Evolutionary conservation across 2,888 invertebrate species (phyloP).

Genomic region (Strigamia transsilvanica): DNA sequence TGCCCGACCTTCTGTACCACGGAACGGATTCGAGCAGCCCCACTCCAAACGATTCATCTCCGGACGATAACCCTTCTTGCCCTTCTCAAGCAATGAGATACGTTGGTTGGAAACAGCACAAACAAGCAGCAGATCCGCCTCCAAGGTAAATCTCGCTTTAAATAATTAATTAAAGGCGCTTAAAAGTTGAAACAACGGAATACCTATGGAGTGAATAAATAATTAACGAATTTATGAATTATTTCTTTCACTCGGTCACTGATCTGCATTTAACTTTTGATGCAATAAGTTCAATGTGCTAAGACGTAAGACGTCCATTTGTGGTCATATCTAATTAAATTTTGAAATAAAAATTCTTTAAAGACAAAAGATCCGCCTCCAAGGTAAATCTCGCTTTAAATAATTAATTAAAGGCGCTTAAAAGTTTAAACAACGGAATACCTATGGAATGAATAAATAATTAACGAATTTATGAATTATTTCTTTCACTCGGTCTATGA

Average conservation of each 20-base stretch:
- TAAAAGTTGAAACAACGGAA: background rate
- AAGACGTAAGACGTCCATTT: no score
- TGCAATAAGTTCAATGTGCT: no score
- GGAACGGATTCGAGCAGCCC: constrained; percentile 53
- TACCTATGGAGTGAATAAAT: background rate
- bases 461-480: background rate
- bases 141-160: background rate
- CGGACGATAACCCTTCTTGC: constrained; percentile 51
- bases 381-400: background rate
- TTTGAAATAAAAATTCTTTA: background rate
- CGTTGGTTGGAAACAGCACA: constrained; percentile 36
- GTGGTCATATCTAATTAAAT: background rate
- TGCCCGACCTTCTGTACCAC: constrained; percentile 52
- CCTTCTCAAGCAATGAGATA: constrained; percentile 44
- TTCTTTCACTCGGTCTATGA: no score
- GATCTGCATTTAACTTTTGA: no score
- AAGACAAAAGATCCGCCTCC: background rate
- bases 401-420: constrained; percentile 2
- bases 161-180: constrained; percentile 1
- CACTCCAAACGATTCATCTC: constrained; percentile 52
- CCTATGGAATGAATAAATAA: background rate
- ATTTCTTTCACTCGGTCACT: no score
- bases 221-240: background rate
- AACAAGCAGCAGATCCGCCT: constrained; percentile 32
- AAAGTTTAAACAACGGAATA: background rate